A percentile compares a stretch with the other conserved stretches of the same genome.
phyloP scores from a whole-genome alignment of 1,140 invertebrate species.

The Platorchestia sp. region DNA sequence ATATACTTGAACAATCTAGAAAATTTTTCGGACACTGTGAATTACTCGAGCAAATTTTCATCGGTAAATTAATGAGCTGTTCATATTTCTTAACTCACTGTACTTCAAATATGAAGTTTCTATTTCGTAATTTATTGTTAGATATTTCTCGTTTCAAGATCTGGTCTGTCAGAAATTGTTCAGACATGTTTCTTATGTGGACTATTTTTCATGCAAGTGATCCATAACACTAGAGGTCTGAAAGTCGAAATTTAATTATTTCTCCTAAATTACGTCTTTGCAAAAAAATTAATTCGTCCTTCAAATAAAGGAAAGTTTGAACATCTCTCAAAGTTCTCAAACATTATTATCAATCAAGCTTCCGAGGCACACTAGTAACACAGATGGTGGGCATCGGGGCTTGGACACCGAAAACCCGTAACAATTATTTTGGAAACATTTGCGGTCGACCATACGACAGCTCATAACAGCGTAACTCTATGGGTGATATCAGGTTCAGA shows the following conservation, averaged over 20 bases:
- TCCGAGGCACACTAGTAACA: neutral
- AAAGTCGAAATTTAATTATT: neutral
- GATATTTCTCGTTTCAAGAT: neutral
- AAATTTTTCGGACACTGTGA: neutral
- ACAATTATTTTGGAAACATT: too few relatives aligned
- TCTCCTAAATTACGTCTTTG: neutral
- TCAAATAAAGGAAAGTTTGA: neutral
- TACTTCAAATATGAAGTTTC: neutral
- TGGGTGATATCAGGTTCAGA: too few relatives aligned
- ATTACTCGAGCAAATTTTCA: neutral
- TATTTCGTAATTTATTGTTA: neutral
- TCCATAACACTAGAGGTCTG: neutral
- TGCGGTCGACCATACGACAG: too few relatives aligned
- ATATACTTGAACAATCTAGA: neutral
- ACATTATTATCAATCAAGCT: neutral
- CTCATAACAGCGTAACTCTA: too few relatives aligned
- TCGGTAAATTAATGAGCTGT: neutral
- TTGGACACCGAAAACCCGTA: neutral
- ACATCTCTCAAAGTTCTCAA: neutral
- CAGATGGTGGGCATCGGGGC: neutral
- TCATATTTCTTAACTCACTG: neutral
- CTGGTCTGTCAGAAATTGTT: neutral
- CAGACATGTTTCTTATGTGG: too few relatives aligned
- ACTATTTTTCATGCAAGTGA: too few relatives aligned
- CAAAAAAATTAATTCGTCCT: neutral